Base-by-base conservation (phyloP, 2,888 invertebrate genomes). In the Cantharis rustica region DNA sequence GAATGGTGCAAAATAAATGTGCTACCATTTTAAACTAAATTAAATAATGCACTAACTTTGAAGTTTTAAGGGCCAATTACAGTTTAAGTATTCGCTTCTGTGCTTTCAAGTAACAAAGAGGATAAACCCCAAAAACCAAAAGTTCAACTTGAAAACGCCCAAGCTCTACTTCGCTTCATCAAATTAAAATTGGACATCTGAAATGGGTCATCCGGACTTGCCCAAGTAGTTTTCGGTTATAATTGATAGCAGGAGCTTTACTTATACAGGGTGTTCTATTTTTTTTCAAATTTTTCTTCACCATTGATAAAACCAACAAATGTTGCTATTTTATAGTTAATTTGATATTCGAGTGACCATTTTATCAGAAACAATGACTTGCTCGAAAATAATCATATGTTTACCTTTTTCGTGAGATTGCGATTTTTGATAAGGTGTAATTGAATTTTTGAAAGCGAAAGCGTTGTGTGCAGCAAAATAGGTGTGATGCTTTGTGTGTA, bases 401-500 rank as follows among this genome's bases (percentile, higher is more conserved):
- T 47, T 47, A 47, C n/a, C n/a, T n/a, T n/a, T n/a, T 47, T 47
- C n/a, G n/a, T 2, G n/a, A n/a, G 47, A 47, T 47, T 47, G 9
- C 5, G n/a, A n/a, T n/a, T 47, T 47, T 47, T 9, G 47, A 47
- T 47, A 47, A 47, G 47, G 47, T 23, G 23, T n/a, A n/a, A 47
- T 7, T 5, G 47, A 7, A 47, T 3, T 47, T 47, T 47, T 47
- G 47, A 47, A 47, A 47, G 47, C n/a, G 47, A 47, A 47, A 47
- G 47, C n/a, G n/a, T 0, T n/a, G 63, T 69, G 61, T 47, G 69
- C 17, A 75, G 64, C 69, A 69, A 47, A 69, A 75, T 66, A 72
- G 72, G 69, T 31, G 31, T 17, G 27, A 47, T 72, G 69, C 61
- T 61, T 47, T 47, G 47, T 47, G 47, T 47, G n/a, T n/a, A 47